phyloP scores from a whole-genome alignment of 2,888 invertebrate species.

The Chrysotoxum bicinctum region DNA sequence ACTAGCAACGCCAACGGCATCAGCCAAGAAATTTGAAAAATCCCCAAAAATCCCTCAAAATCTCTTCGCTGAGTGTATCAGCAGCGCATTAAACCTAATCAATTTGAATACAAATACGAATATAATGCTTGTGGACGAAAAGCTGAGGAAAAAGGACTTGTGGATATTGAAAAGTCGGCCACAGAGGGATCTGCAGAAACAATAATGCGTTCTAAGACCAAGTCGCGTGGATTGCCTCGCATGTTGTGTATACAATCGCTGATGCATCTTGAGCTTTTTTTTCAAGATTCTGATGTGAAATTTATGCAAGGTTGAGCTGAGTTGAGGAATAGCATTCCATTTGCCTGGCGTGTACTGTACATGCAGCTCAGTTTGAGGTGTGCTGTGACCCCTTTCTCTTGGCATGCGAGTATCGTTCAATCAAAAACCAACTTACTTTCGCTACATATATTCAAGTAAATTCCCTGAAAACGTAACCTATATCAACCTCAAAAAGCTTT shows the following conservation, averaged over 20 bases:
- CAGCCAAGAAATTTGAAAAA: conserved; percentile 54
- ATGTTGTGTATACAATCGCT: conserved; percentile 6
- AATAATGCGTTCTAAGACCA: background rate
- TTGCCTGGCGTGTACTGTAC: background rate
- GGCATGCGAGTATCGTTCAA: conserved; percentile 53
- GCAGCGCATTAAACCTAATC: conserved; percentile 64
- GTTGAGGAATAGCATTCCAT: conserved; percentile 9
- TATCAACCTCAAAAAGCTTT: conserved; percentile 21
- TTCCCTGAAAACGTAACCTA: conserved; percentile 20
- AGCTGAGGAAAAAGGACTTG: background rate
- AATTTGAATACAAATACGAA: conserved; percentile 54
- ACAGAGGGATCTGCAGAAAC: conserved; percentile 5
- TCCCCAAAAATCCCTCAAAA: conserved; percentile 57
- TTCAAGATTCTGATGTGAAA: conserved; percentile 3
- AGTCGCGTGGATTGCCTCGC: conserved; percentile 1
- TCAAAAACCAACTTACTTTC: conserved; percentile 47
- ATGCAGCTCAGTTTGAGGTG: background rate
- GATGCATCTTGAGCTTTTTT: conserved; percentile 24
- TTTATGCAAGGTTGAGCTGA: background rate
- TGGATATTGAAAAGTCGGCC: conserved; percentile 11
- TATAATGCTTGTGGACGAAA: conserved; percentile 6
- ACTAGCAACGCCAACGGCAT: background rate
- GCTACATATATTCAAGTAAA: conserved; percentile 31
- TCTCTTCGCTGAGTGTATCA: conserved; percentile 58
- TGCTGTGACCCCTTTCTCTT: background rate